Base-by-base conservation (phyloP, 1,140 invertebrate species). In the Stratiolaelaps scimitus region DNA sequence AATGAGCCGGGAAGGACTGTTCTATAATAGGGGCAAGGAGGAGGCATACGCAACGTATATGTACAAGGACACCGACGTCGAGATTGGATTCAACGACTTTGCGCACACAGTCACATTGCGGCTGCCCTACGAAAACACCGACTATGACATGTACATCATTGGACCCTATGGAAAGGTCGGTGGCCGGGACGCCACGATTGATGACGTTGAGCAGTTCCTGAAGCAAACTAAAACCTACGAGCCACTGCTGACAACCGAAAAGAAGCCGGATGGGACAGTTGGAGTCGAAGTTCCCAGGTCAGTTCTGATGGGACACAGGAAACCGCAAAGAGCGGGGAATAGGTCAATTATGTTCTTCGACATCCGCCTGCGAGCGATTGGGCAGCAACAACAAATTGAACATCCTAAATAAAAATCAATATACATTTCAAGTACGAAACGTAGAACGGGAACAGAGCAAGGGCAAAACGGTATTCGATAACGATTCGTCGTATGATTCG, bases 141-240 rank as follows among this genome's bases (percentile, higher is more conserved):
- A 60, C 53, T 60, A 60, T 34, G 53, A 60, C 15, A 60, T 60
- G 53, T 60, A 60, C 20, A 60, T 60, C 23, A 60, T 60, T 23
- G 53, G 53, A 29, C 53, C 53, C 17, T 17, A 34, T 26, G 53
- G 53, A 19, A 60, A 60, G 0, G 23, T 20, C 23, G 20, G 20
- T 17, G 53, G 10, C 13, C 26, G 34, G 17, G 53, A 60, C 15
- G 23, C n/a, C 20, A 60, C n/a, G 1, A 26, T 60, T 23, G 53
- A 60, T 17, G 53, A 60, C 34, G 23, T 60, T 2, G 53, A 60
- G 20, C 53, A 60, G 26, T 60, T 60, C 23, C 10, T 60, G 23
- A 60, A 60, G 17, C 53, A 60, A 23, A 60, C 53, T 15, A 60
- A 60, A 34, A 34, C 17, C 34, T 60, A 29, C 23, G 53, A 60